Base-by-base conservation (phyloP, 2,797 vertebrate genomes). In the Parotocinclus haroldoi region DNA sequence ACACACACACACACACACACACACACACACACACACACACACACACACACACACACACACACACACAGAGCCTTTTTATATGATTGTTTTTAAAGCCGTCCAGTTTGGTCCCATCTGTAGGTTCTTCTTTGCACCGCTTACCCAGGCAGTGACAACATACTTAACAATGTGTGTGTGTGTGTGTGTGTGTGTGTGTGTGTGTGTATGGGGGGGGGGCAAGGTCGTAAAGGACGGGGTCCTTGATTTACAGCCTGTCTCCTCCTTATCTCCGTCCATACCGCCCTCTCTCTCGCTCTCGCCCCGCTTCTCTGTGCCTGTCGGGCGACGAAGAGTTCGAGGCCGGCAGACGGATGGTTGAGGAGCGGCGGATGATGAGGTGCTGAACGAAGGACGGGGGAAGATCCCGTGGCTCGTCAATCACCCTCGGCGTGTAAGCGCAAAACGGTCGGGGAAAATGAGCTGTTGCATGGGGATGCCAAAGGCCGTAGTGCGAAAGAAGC, bases 191-290 rank as follows among this genome's bases (percentile, higher is more conserved):
- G n/a, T n/a, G n/a, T n/a, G n/a, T n/a, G n/a, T n/a, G n/a, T n/a
- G n/a, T n/a, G n/a, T n/a, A n/a, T n/a, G n/a, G n/a, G n/a, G n/a
- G n/a, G n/a, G 27, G 9, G 9, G 58, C 56, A 72, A 78, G 76
- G 76, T 75, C 76, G 13, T 53, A 58, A 69, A 53, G 63, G 73
- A 75, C 73, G 11, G 7, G 40, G 56, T 18, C 14, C 57, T 70
- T 75, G 73, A 78, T 78, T 78, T 75, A 78, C 76, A 75, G 61
- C 73, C 58, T 44, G 52, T 63, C 70, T 66, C 17, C 60, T 60
- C 58, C 50, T 36, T 51, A 13, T 68, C 72, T 72, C 58, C 61
- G 63, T 74, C 66, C 65, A 12, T 54, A 27, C 27, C 48, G 17
- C 45, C 37, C 56, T 40, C 9, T 44, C 40, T 44, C 40, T 7